Evolutionary conservation across 2,797 vertebrate species (phyloP).

Genomic region (Neostethus bicornis): DNA sequence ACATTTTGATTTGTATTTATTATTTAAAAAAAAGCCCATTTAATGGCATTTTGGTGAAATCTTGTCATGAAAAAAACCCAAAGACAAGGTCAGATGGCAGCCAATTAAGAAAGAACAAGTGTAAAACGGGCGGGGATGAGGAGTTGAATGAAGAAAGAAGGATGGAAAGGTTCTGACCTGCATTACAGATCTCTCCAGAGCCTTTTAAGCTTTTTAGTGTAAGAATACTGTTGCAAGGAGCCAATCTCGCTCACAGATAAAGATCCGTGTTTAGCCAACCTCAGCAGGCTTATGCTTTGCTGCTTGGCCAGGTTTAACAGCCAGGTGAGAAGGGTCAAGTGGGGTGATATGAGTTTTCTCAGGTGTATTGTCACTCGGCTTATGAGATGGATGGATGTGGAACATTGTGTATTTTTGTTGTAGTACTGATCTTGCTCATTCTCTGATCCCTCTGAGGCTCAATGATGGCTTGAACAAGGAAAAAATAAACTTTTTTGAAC

Average conservation of each 20-base stretch:
- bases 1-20: slow-evolving; percentile 60
- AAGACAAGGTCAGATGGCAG: slow-evolving; percentile 64
- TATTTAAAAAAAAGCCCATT: slow-evolving; percentile 32
- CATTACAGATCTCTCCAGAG: slow-evolving; percentile 53
- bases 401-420: slow-evolving; percentile 46
- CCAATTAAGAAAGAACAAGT: slow-evolving; percentile 72
- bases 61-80: slow-evolving; percentile 52
- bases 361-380: slow-evolving; percentile 23
- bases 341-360: slow-evolving; percentile 32
- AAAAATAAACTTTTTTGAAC: slow-evolving; percentile 26
- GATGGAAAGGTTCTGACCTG: slow-evolving; percentile 52
- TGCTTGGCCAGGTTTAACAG: slow-evolving; percentile 18
- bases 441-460: slow-evolving; percentile 9
- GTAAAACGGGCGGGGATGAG: slow-evolving; percentile 1
- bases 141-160: slow-evolving; percentile 9
- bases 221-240: slow-evolving; percentile 23
- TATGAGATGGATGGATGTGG: slow-evolving; percentile 38
- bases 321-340: slow-evolving; percentile 22
- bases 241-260: slow-evolving; percentile 41
- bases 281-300: slow-evolving; percentile 22
- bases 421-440: slow-evolving; percentile 32
- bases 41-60: slow-evolving; percentile 59
- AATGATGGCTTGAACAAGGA: slow-evolving; percentile 16
- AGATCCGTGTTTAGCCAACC: slow-evolving; percentile 49
- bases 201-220: slow-evolving; percentile 51